A percentile compares a stretch with the other conserved stretches of the same genome.
These are phyloP conservation scores for Hoplostethus mediterraneus DNA, from an alignment of 2,797 vertebrate genomes.

Conservation along the genomic window DNA sequence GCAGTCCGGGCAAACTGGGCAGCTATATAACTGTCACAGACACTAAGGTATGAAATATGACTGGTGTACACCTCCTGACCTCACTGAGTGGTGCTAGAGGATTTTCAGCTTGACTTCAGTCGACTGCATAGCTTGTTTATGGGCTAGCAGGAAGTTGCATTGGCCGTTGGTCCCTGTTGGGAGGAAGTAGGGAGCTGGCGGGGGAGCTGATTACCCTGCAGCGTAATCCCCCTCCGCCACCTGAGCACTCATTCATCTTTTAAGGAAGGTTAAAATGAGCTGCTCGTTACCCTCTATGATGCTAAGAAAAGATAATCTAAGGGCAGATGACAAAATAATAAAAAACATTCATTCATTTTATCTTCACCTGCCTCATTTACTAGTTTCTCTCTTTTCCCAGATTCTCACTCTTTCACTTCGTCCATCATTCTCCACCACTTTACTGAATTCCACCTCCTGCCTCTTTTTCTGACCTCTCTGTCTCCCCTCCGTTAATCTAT, in stretches of 20 bases:
- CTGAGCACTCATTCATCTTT: constrained; percentile 62
- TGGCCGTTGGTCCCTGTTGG: constrained; percentile 66
- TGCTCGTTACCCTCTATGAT: constrained; percentile 26
- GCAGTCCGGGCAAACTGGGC: constrained; percentile 61
- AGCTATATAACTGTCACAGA: constrained; percentile 73
- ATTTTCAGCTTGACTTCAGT: constrained; percentile 80
- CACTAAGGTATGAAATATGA: constrained; percentile 71
- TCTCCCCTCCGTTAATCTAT: constrained; percentile 41
- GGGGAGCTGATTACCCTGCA: constrained; percentile 49
- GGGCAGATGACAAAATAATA: constrained; percentile 19
- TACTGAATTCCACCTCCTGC: constrained; percentile 50
- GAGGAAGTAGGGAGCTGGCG: constrained; percentile 59
- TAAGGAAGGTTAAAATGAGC: constrained; percentile 30
- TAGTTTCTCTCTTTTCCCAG: neutral
- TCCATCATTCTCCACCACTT: constrained; percentile 30
- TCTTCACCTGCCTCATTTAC: constrained; percentile 37
- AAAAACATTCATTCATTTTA: constrained; percentile 35
- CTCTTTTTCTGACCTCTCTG: constrained; percentile 30
- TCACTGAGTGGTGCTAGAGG: constrained; percentile 73
- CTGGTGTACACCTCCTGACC: constrained; percentile 74
- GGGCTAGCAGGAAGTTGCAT: constrained; percentile 75
- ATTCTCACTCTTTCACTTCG: constrained; percentile 27
- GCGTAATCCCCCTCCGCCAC: constrained; percentile 60
- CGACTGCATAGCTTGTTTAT: constrained; percentile 81
- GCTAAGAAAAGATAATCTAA: constrained; percentile 22